These are phyloP conservation scores for Drosophila suzukii DNA, from an alignment of 1,140 invertebrate species.

Conservation along the genomic window DNA sequence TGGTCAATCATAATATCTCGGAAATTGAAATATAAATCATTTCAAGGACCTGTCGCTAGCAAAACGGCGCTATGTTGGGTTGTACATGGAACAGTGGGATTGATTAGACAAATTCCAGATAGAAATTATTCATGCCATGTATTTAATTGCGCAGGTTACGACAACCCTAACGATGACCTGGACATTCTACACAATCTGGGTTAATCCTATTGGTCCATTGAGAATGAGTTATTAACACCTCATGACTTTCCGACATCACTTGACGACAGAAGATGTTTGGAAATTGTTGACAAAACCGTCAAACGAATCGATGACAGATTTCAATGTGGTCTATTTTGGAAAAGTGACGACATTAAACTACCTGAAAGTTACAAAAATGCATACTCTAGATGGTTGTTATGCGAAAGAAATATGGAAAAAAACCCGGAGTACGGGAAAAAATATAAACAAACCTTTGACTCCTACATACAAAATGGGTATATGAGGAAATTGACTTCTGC, in stretches of 20 bases:
- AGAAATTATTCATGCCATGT: constrained; percentile 4
- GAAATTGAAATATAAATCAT: constrained; percentile 11
- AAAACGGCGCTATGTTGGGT: constrained; percentile 5
- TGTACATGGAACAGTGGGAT: constrained; percentile 9
- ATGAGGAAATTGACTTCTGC: background rate
- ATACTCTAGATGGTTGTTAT: background rate
- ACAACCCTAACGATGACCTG: background rate
- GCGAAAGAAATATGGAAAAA: constrained; percentile 19
- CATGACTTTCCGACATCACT: background rate
- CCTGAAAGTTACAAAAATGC: constrained; percentile 16
- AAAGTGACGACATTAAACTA: constrained; percentile 1
- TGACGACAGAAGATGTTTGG: background rate
- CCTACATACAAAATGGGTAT: constrained; percentile 14
- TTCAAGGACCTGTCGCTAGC: background rate
- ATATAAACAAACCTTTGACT: background rate
- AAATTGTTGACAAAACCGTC: constrained; percentile 13
- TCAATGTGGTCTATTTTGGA: constrained; percentile 34
- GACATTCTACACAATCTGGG: constrained; percentile 2
- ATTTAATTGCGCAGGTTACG: background rate
- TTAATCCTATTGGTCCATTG: constrained; percentile 13
- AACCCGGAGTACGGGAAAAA: background rate
- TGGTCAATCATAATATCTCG: constrained; percentile 1
- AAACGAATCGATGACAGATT: constrained; percentile 2
- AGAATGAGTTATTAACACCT: background rate
- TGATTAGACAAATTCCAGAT: background rate